These are phyloP conservation scores for Apostichopus californicus DNA, from an alignment of 35 echinoderm and acorn worm genomes.

Conservation along the genomic window DNA sequence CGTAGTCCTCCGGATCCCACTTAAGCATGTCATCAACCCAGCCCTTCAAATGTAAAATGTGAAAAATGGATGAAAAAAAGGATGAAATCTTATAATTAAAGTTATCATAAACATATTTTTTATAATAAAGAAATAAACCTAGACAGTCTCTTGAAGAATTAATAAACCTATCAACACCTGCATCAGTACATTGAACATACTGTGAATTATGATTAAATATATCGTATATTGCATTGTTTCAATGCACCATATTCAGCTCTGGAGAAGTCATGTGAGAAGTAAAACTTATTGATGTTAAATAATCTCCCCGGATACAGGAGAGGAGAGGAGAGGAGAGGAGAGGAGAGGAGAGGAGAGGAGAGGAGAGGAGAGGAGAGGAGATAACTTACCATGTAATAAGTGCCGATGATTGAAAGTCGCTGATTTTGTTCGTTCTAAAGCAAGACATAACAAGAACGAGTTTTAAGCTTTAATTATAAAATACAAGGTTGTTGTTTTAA, in stretches of 20 bases:
- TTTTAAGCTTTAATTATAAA: not conserved
- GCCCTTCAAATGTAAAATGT: slow-evolving; percentile 14
- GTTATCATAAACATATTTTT: not conserved
- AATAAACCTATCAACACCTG: too few relatives aligned
- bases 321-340: too few relatives aligned
- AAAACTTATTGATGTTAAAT: too few relatives aligned
- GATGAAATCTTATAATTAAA: not conserved
- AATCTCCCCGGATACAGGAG: too few relatives aligned
- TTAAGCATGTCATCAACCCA: slow-evolving; percentile 49
- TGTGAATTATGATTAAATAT: too few relatives aligned
- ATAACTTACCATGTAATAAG: slow-evolving; percentile 1
- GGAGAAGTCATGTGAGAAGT: too few relatives aligned
- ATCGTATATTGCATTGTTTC: too few relatives aligned
- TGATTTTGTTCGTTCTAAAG: not conserved
- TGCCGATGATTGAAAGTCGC: not conserved
- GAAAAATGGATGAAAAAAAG: not conserved
- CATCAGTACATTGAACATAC: too few relatives aligned
- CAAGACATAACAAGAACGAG: not conserved
- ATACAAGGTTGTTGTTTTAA: too few relatives aligned
- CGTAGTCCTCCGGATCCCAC: slow-evolving; percentile 57
- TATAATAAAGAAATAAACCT: not conserved
- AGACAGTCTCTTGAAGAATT: not conserved
- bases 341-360: too few relatives aligned
- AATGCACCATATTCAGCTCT: too few relatives aligned
- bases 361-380: too few relatives aligned